Base-by-base conservation (phyloP, 2,797 vertebrate genomes). In the Aphelocoma californica region DNA sequence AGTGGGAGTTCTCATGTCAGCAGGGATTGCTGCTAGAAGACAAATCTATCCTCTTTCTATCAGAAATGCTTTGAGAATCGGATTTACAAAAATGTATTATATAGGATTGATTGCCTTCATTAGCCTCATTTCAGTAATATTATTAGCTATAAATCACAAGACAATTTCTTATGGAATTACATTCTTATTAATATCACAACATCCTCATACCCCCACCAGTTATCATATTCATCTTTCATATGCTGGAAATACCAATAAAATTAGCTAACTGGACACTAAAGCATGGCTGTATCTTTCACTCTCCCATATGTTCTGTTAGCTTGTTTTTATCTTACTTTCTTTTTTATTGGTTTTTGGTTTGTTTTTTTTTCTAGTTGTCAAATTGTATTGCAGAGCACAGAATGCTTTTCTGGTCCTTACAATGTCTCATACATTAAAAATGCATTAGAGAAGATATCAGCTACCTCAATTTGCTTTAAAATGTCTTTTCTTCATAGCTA, bases 81-180 rank as follows among this genome's bases (percentile, higher is more conserved):
- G 54, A 86, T 86, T 83, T 78, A 73, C 72, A 58, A 58, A 90
- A 88, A 47, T 57, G 51, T 24, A 34, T 60, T 80, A 45, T 48
- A 67, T 29, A 53, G 77, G 65, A 92, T 91, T 95, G 82, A 93
- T 95, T 92, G 87, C 45, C 54, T 93, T 92, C 88, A 89, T 95
- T 96, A 95, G 50, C 93, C 78, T 91, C 60, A 87, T 95, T 95
- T 95, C 69, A 90, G 81, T 93, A 80, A 93, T 70, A 88, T 86
- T 94, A 94, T 94, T 95, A 96, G 70, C 80, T 84, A 88, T 90
- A 94, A 96, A 91, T 94, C 88, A 93, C 58, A 91, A 72, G 71
- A 73, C 53, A 65, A 36, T 83, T 95, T 95, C 74, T 86, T 85
- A 64, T 8, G 26, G 77, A 94, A 88, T 81, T 88, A 83, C 51